Base-by-base conservation (phyloP, 2,888 invertebrate genomes). In the Melinaea menophilus region DNA sequence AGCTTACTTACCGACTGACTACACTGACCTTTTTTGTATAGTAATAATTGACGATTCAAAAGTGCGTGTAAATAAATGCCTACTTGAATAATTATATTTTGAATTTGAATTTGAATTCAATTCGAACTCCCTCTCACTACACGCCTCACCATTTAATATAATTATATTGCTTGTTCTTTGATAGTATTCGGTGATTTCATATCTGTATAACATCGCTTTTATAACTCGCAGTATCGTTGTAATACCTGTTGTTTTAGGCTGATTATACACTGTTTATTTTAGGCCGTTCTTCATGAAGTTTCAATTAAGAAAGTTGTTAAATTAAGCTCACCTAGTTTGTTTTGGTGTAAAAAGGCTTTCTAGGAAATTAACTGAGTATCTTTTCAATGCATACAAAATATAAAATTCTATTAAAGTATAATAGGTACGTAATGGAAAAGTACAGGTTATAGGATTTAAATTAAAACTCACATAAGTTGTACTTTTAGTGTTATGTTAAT, bases 231-330 rank as follows among this genome's bases (percentile, higher is more conserved):
- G 22, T 31, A 51, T 5, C 48, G 48, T 48, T 13, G 22, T 48
- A 22, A 22, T 48, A 31, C 51, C 57, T 61, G 33, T 66, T 66
- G 55, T 57, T 59, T 61, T 59, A 59, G 63, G 66, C 61, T 56
- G 45, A 59, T 56, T 63, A 58, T 45, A 56, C 31, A 12, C 2
- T 57, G 62, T 65, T 62, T 58, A 60, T 55, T 57, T 55, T 56
- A 55, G 60, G 34, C 58, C 47, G 22, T 41, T 58, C 64, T 59
- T 35, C 34, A 37, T 34, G n/a, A 47, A 48, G 31, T 58, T 62
- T 51, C 60, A 65, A 62, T 65, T 65, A 65, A 60, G 46, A 48
- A 33, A 41, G 34, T 54, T 51, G 35, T 48, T 63, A 51, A 58
- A 58, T 61, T 59, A 59, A 63, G 41, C 62, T 55, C 41, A 55